Evolutionary conservation across 1,140 invertebrate species (phyloP).

Genomic region (Papilio aristodemus): DNA sequence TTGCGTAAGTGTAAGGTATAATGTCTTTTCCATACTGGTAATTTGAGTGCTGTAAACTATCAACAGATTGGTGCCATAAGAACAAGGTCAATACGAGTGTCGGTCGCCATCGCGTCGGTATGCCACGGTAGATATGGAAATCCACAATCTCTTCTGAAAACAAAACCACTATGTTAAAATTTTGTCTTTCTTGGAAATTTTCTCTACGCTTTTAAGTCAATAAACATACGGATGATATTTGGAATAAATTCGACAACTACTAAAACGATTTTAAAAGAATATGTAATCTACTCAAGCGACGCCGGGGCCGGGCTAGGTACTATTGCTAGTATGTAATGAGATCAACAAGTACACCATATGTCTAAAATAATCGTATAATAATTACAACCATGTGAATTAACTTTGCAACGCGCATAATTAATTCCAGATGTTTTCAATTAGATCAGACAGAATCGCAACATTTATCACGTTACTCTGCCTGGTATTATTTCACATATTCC

Average conservation of each 20-base stretch:
- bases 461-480: background rate
- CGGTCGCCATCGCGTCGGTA: background rate
- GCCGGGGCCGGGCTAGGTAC: no score
- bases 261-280: no score
- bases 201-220: no score
- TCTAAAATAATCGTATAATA: background rate
- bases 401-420: slow-evolving; percentile 1
- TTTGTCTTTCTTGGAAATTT: no score
- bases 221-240: no score
- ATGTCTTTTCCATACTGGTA: slow-evolving; percentile 6
- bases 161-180: no score
- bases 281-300: no score
- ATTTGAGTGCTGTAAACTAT: background rate
- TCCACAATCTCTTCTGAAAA: no score
- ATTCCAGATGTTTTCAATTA: slow-evolving; percentile 9
- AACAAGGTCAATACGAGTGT: background rate
- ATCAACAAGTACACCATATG: no score
- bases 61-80: background rate
- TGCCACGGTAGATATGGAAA: no score
- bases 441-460: background rate
- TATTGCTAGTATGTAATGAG: no score
- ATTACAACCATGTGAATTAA: slow-evolving; percentile 12
- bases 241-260: no score
- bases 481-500: background rate
- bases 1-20: slow-evolving; percentile 21